Base-by-base conservation (phyloP, 1,140 invertebrate species). In the Mercenaria mercenaria region DNA sequence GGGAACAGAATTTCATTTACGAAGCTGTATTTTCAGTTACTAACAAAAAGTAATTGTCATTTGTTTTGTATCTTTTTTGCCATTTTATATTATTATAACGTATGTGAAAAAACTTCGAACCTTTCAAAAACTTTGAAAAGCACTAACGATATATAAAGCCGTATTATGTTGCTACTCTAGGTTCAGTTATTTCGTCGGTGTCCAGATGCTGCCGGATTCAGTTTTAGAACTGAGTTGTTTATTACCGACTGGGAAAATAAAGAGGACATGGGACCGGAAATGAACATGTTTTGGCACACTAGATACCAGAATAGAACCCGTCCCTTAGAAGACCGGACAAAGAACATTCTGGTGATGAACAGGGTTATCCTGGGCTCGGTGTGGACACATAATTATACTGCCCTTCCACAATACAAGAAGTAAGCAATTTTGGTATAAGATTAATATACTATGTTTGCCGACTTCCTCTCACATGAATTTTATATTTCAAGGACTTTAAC, bases 171-270 rank as follows among this genome's bases (percentile, higher is more conserved):
- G n/a, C n/a, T n/a, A n/a, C n/a, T n/a, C n/a, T 29, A 79, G 76
- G 18, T 23, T 10, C 43, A 52, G 47, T 79, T 79, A 56, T 79
- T 59, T 52, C 56, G 80, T n/a, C 50, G 80, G 13, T 29, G 34
- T 26, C 80, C 56, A 20, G 59, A 64, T 18, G 80, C 80, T 4
- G 80, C 80, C n/a, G 80, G 80, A 0, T 82, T 82, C 39, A 82
- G 80, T 34, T 82, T 82, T 32, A n/a, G 59, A 20, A 82, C 80
- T 4, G 80, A 82, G 34, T 39, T 82, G 26, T 82, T 82, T 32
- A 82, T 82, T 18, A 82, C 80, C 0, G 80, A 82, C 26, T 82
- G 80, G 80, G 56, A 82, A 26, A 82, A 82, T n/a, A 82, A 64
- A 67, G 61, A 67, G 8, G 61, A 82, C 26, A 39, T 41, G 59